Evolutionary conservation across 2,888 invertebrate species (phyloP).

Genomic region (Spatulosminthurus flaviceps): DNA sequence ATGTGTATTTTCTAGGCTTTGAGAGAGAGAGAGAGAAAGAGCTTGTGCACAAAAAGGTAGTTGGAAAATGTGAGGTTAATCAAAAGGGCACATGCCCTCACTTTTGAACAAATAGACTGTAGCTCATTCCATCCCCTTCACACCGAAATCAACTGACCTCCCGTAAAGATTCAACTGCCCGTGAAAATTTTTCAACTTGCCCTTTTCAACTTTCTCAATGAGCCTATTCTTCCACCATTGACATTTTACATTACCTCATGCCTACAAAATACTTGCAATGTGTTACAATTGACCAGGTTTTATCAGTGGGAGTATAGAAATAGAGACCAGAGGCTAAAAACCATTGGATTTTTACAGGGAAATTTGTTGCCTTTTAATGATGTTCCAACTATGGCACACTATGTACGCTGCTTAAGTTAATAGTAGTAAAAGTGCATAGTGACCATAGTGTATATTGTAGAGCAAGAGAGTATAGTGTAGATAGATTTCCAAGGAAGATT

Average conservation of each 20-base stretch:
- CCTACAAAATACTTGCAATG: slow-evolving; percentile 22
- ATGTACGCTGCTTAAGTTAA: slow-evolving; percentile 16
- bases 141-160: slow-evolving; percentile 53
- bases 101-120: slow-evolving; percentile 60
- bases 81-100: slow-evolving; percentile 62
- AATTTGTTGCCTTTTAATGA: slow-evolving; percentile 45
- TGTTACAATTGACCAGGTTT: background rate
- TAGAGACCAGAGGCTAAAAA: background rate
- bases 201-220: slow-evolving; percentile 48
- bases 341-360: slow-evolving; percentile 2
- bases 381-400: too few species aligned
- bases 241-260: slow-evolving; percentile 46
- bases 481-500: too few species aligned
- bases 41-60: background rate
- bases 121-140: slow-evolving; percentile 31
- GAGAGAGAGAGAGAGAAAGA: background rate
- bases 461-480: too few species aligned
- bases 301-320: too few species aligned
- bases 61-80: slow-evolving; percentile 54
- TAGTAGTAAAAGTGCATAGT: background rate
- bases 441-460: too few species aligned
- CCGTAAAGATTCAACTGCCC: slow-evolving; percentile 58
- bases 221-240: slow-evolving; percentile 45
- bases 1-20: too few species aligned
- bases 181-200: slow-evolving; percentile 51